These are phyloP conservation scores for Parus major DNA, from an alignment of 2,113 vertebrate species.

Conservation along the genomic window DNA sequence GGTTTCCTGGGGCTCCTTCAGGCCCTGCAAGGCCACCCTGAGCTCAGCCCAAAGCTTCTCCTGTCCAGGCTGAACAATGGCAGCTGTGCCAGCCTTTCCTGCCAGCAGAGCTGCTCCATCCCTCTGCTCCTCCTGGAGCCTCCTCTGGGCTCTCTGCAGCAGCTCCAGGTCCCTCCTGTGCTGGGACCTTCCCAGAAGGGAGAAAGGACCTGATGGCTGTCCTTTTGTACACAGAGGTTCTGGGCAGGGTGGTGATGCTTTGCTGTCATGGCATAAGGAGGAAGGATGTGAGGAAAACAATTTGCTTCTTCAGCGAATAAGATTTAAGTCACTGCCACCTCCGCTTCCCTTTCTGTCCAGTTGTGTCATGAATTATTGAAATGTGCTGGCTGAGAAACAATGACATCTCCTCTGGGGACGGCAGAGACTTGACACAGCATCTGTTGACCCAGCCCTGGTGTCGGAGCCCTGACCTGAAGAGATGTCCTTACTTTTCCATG, in stretches of 20 bases:
- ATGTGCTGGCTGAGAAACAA: not conserved
- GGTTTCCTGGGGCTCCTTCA: fast-evolving
- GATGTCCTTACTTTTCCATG: not conserved
- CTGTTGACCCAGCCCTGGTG: not conserved
- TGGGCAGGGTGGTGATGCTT: not conserved
- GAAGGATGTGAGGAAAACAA: not conserved
- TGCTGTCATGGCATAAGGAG: fast-evolving
- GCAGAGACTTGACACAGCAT: not conserved
- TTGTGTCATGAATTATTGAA: not conserved
- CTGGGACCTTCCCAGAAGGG: not conserved
- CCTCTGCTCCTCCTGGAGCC: not conserved
- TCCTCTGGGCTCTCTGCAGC: not conserved
- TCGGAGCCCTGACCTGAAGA: not conserved
- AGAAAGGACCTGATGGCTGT: too few species aligned
- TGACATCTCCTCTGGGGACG: not conserved
- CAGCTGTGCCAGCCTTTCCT: not conserved
- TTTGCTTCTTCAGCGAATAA: not conserved
- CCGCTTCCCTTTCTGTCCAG: not conserved
- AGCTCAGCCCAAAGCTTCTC: not conserved
- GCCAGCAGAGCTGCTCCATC: not conserved
- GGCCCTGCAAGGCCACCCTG: fast-evolving
- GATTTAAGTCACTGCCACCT: not conserved
- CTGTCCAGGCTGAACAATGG: not conserved
- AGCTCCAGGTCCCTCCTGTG: not conserved
- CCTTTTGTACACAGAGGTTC: not conserved